phyloP scores from a whole-genome alignment of 2,113 vertebrate genomes.

The Ellobius talpinus region DNA sequence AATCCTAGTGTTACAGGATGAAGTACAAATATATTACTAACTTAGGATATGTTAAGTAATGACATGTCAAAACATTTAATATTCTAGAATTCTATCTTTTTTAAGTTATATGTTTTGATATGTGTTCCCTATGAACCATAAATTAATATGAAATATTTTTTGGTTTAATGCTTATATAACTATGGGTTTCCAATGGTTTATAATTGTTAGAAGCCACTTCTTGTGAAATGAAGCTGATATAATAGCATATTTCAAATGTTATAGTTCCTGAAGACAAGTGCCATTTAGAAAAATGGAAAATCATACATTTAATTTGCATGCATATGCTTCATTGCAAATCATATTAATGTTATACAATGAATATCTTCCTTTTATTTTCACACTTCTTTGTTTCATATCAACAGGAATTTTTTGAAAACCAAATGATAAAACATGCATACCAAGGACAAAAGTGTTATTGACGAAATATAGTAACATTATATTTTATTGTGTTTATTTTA shows the following conservation, averaged over 20 bases:
- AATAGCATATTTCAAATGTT: background rate
- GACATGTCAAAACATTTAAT: background rate
- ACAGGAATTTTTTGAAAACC: constrained; percentile 49
- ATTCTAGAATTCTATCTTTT: background rate
- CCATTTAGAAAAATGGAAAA: background rate
- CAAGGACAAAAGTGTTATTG: constrained; percentile 35
- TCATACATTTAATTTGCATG: background rate
- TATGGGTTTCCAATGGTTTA: background rate
- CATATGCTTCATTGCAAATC: background rate
- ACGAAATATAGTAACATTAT: background rate
- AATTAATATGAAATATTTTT: background rate
- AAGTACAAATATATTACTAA: background rate
- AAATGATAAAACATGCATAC: background rate
- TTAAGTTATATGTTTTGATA: background rate
- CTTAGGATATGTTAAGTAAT: background rate
- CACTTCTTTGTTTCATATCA: background rate
- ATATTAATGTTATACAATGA: background rate
- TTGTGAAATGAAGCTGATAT: background rate
- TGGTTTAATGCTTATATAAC: background rate
- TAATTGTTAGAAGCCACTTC: background rate
- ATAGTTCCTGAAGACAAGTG: background rate
- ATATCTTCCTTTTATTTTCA: background rate
- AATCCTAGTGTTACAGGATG: background rate
- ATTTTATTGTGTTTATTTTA: constrained; percentile 48
- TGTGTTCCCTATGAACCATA: background rate